Evolutionary conservation across 1,140 invertebrate genomes (phyloP).

Genomic region (Aporrectodea caliginosa): DNA sequence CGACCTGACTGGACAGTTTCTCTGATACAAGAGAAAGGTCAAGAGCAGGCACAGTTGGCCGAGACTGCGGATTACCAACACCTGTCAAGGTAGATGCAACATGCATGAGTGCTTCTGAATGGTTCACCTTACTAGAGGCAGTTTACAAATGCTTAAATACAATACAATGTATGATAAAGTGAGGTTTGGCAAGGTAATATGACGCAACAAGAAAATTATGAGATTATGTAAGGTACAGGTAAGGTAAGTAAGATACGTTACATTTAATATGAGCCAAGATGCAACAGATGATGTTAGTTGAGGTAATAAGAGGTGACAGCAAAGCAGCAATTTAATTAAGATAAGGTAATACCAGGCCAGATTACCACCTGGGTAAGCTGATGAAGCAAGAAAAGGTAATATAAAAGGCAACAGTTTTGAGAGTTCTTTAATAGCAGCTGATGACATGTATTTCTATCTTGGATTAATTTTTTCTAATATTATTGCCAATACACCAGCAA

Average conservation of each 20-base stretch:
- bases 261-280: background rate
- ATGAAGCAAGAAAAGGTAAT: no score
- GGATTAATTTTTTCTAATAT: no score
- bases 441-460: no score
- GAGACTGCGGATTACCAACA: background rate
- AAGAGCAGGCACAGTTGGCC: constrained; percentile 27
- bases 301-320: background rate
- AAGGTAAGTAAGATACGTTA: background rate
- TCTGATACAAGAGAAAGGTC: constrained; percentile 31
- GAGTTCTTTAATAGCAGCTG: no score
- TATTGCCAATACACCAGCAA: no score
- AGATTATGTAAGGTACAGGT: background rate
- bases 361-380: no score
- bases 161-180: background rate
- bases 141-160: no score
- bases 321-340: no score
- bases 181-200: background rate
- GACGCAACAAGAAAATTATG: background rate
- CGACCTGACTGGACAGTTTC: constrained; percentile 22
- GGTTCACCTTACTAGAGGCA: no score
- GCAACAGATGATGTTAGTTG: background rate
- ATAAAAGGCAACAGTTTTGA: no score
- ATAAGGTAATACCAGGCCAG: no score
- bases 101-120: background rate
- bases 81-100: constrained; percentile 3